Percentiles rank a stretch among this genome's conserved stretches.
phyloP scores from a whole-genome alignment of 2,888 invertebrate genomes.

The Anoplius nigerrimus region DNA sequence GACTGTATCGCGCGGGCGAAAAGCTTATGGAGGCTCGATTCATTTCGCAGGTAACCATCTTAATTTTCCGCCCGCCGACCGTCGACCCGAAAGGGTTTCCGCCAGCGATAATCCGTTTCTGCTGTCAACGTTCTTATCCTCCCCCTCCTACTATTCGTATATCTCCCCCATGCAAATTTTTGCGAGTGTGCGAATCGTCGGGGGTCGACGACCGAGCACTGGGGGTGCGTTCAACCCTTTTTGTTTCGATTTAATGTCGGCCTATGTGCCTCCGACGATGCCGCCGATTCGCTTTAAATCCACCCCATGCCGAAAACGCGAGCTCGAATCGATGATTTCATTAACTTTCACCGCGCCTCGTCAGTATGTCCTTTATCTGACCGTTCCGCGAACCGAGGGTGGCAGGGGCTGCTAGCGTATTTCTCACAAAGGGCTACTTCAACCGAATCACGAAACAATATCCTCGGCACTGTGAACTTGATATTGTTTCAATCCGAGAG shows the following conservation, averaged over 20 bases:
- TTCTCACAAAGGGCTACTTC: not conserved
- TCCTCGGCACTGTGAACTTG: too few species aligned
- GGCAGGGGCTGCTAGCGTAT: constrained; percentile 36
- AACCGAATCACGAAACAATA: too few species aligned
- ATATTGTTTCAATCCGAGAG: too few species aligned
- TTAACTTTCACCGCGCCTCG: too few species aligned
- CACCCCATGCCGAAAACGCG: not conserved
- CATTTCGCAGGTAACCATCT: constrained; percentile 48
- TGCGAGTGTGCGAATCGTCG: too few species aligned
- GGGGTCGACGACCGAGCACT: too few species aligned
- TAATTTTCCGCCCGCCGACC: constrained; percentile 44
- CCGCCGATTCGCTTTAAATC: constrained; percentile 10
- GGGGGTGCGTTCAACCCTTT: constrained; percentile 13
- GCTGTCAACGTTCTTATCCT: constrained; percentile 7
- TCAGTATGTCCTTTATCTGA: too few species aligned
- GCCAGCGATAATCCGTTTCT: constrained; percentile 31
- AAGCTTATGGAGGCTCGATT: constrained; percentile 35
- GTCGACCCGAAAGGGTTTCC: constrained; percentile 39
- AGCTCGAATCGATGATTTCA: not conserved
- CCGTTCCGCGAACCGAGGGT: too few species aligned
- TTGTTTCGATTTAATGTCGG: too few species aligned
- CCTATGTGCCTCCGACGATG: constrained; percentile 26
- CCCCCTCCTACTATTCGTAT: too few species aligned
- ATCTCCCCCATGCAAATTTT: too few species aligned
- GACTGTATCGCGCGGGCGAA: constrained; percentile 50